Base-by-base conservation (phyloP, 2,888 invertebrate species). In the Acrobasis repandana region DNA sequence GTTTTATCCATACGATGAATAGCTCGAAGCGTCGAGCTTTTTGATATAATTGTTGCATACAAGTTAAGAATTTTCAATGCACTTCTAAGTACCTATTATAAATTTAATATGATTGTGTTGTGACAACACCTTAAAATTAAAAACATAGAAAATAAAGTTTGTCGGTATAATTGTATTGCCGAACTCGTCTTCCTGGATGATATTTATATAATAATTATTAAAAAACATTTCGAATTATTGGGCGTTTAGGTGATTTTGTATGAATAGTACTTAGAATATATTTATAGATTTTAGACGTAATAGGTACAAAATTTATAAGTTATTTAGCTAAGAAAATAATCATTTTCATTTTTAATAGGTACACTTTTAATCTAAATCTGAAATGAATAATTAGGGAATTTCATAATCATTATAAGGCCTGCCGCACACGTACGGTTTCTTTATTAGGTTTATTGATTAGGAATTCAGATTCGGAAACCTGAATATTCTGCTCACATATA, bases 141-240 rank as follows among this genome's bases (percentile, higher is more conserved):
- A 28, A 50, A 50, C 14, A 8, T 50, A 50, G 50, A 11, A 10
- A 49, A 49, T 28, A 28, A 50, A 49, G 20, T 49, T 49, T 18
- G 16, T 48, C 16, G 15, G 18, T 16, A 15, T 48, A 8, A 15
- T 16, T 48, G 48, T 48, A 48, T 18, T 48, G 16, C 36, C 48
- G 15, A 61, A 48, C 34, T 51, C 58, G 65, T 65, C 65, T 65
- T 65, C 63, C 63, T 61, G 58, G 36, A 61, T 60, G 57, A 60
- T 65, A 65, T 61, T 65, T 58, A 18, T 58, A 6, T 58, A 34
- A 20, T 18, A 52, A 52, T 20, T 36, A 16, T 36, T 34, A 49
- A 18, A 52, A 43, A 54, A 38, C 18, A 18, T 38, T 54, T 54
- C 54, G 36, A 54, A 54, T 50, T 50, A 38, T 54, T 38, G 36